A percentile compares a stretch with the other conserved stretches of the same genome.
Evolutionary conservation across 53 echinoderm and acorn worm genomes (phyloP).

Genomic region (Paelopatides confundens): DNA sequence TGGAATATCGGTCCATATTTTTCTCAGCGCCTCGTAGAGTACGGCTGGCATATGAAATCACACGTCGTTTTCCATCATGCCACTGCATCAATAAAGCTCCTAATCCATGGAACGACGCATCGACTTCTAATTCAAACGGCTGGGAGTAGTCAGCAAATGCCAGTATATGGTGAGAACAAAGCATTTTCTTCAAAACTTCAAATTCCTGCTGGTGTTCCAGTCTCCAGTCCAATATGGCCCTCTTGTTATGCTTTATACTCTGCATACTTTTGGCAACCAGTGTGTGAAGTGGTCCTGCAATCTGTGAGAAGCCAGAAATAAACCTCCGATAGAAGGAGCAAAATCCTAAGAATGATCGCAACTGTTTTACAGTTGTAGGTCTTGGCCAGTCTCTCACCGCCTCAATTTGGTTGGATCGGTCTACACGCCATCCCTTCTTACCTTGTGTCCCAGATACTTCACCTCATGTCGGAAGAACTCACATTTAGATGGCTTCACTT

Average conservation of each 20-base stretch:
- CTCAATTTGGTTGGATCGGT: neutral
- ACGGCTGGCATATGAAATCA: slow-evolving; percentile 59
- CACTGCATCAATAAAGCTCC: slow-evolving; percentile 69
- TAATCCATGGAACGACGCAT: slow-evolving; percentile 56
- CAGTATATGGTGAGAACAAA: slow-evolving; percentile 2
- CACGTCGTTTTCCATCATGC: slow-evolving; percentile 2
- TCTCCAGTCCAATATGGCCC: neutral
- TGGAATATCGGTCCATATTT: slow-evolving; percentile 63
- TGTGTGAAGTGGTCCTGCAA: slow-evolving; percentile 5
- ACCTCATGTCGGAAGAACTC: slow-evolving; percentile 50
- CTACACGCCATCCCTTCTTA: neutral
- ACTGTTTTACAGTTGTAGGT: neutral
- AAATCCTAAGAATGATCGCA: slow-evolving; percentile 42
- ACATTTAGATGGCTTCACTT: slow-evolving; percentile 57
- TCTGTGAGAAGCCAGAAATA: slow-evolving; percentile 13
- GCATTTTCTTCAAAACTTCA: neutral
- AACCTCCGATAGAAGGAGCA: slow-evolving; percentile 45
- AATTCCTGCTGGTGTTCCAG: slow-evolving; percentile 33
- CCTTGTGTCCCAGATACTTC: slow-evolving; percentile 16
- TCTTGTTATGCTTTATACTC: neutral
- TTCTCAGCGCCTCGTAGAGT: slow-evolving; percentile 41
- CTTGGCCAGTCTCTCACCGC: neutral
- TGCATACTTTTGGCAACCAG: neutral
- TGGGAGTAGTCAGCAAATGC: slow-evolving; percentile 4
- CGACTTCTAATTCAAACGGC: slow-evolving; percentile 60